Evolutionary conservation across 2,888 invertebrate genomes (phyloP), one percentile per base, ranked within the genome.

Genomic region (Dione vanillae): DNA sequence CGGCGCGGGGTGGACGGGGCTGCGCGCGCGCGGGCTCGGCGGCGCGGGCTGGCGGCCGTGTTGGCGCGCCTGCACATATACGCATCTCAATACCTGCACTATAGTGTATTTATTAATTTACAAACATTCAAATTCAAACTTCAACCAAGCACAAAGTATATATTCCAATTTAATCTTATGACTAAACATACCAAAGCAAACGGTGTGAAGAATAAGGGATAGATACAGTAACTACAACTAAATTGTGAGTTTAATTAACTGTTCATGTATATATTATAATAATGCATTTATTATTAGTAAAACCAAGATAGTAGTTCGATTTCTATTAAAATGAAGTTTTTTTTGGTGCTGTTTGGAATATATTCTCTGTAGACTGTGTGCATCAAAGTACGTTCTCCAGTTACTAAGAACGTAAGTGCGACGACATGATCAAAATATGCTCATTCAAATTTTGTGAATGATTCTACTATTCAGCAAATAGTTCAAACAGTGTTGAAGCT

Each of bases 31-130:
- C 94, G 86, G 92, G 88, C 90, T 93, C 90, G 85, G 87, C 94
- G 88, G 92, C 91, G 85, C 90, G 84, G 91, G 91, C 86, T 85
- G 90, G 84, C 91, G 92, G 88, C 92, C 90, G 94, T 93, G 94
- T 91, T 93, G 92, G 87, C 91, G 91, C 91, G 92, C 90, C 93
- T 92, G 81, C 59, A 65, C 71, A 76, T 43, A 59, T 41, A 58
- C 14, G 35, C 20, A 5, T 6, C 61, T 54, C 49, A 71, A 49
- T 16, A 51, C 66, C 19, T 41, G 49, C 16, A 51, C 49, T 43
- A 51, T 65, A 58, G 10, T 11, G 37, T 54, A 27, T 27, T 47
- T 1, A 1, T 19, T 10, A 8, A 16, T n/a, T 47, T 7, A 1
- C 2, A 45, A 45, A 72, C 62, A 59, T 64, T 16, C 72, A 70